These are phyloP conservation scores for Amphibalanus amphitrite DNA, from an alignment of 1,140 invertebrate species.

Conservation along the genomic window DNA sequence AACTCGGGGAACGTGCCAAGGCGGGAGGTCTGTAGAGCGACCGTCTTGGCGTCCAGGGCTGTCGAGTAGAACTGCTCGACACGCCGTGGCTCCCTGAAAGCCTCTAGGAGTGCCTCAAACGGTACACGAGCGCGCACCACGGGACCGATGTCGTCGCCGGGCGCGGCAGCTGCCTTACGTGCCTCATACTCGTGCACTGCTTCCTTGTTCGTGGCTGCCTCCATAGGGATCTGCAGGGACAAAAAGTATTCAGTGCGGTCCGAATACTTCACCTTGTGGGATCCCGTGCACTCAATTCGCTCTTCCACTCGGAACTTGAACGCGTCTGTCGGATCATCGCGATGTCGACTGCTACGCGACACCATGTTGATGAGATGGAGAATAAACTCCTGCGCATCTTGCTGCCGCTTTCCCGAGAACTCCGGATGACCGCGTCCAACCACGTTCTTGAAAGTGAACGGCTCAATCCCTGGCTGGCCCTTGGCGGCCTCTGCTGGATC, in stretches of 20 bases:
- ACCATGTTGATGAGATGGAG: conserved; percentile 74
- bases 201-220: conserved; percentile 56
- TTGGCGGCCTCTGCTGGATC: conserved; percentile 23
- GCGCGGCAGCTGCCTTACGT: conserved; percentile 41
- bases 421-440: conserved; percentile 79
- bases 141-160: conserved; percentile 12
- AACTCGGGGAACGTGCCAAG: conserved; percentile 36
- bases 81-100: conserved; percentile 52
- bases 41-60: conserved; percentile 65
- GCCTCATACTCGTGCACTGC: conserved; percentile 49
- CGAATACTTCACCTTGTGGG: conserved; percentile 62
- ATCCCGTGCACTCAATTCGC: conserved; percentile 62
- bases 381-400: conserved; percentile 96
- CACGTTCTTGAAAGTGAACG: conserved; percentile 81
- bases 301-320: conserved; percentile 66
- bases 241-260: conserved; percentile 60
- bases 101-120: conserved; percentile 64
- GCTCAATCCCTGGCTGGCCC: conserved; percentile 54
- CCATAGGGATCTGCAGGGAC: conserved; percentile 65
- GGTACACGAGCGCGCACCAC: conserved; percentile 62
- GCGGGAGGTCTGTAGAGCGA: conserved; percentile 36
- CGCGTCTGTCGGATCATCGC: conserved; percentile 4
- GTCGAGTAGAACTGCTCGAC: conserved; percentile 82
- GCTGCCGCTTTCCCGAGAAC: conserved; percentile 88
- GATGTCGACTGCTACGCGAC: conserved; percentile 37